These are phyloP conservation scores for Pollenia labialis DNA, from an alignment of 2,888 invertebrate species.

Conservation along the genomic window DNA sequence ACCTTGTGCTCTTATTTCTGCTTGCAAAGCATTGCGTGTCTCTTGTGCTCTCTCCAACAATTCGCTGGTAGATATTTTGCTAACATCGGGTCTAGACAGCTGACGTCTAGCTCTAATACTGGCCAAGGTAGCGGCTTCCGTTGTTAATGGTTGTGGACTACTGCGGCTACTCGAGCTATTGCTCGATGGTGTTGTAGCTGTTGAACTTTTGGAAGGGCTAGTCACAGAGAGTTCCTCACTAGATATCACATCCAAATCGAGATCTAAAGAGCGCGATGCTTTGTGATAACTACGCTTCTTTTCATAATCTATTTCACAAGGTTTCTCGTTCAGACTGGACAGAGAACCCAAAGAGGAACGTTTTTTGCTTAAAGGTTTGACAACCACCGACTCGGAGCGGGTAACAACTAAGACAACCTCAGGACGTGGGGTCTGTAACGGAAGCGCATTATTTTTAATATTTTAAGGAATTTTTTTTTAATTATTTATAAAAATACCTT, in stretches of 20 bases:
- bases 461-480: not conserved
- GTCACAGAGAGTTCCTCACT: slow-evolving; percentile 76
- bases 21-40: slow-evolving; percentile 82
- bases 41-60: slow-evolving; percentile 83
- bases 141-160: slow-evolving; percentile 73
- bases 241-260: slow-evolving; percentile 83
- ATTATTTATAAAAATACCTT: slow-evolving; percentile 86
- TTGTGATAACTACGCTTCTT: slow-evolving; percentile 83
- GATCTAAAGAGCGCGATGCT: slow-evolving; percentile 83
- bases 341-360: slow-evolving; percentile 83
- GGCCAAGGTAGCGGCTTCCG: slow-evolving; percentile 79
- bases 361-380: slow-evolving; percentile 83
- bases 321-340: slow-evolving; percentile 83
- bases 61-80: slow-evolving; percentile 83
- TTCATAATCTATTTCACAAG: slow-evolving; percentile 81
- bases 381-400: slow-evolving; percentile 84
- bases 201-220: slow-evolving; percentile 59
- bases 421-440: slow-evolving; percentile 88
- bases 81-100: slow-evolving; percentile 81
- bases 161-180: slow-evolving; percentile 79
- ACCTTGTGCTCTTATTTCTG: slow-evolving; percentile 83
- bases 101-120: slow-evolving; percentile 81
- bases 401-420: slow-evolving; percentile 92
- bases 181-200: slow-evolving; percentile 65
- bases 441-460: not conserved